Evolutionary conservation across 53 echinoderm and acorn worm species (phyloP), one percentile per base, ranked within the genome.

Genomic region (Mesocentrotus franciscanus): DNA sequence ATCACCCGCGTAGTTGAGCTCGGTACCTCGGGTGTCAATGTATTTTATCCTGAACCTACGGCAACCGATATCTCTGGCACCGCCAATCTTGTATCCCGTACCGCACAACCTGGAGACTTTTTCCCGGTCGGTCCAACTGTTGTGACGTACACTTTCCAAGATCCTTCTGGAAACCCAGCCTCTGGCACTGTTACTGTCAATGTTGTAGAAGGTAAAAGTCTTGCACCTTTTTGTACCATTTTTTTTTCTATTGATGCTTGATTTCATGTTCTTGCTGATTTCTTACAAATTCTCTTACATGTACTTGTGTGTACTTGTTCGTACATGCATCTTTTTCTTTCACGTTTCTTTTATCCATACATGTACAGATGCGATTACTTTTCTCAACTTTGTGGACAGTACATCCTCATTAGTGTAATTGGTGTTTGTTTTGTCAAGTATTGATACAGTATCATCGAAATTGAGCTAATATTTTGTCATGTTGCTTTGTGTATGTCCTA

Each of bases 61-160:
- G 98, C 97, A 8, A 96, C 94, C 9, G 97, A 97, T 93, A 92
- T 95, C 89, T 96, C 97, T 71, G 98, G 97, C 29, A 60, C 91
- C 22, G 90, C 61, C 4, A 70, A 92, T 15, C 90, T 95, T 18
- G 70, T 39, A 33, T 39, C n/a, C 8, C 89, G 95, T 36, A 94
- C 96, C 72, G 95, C 95, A 60, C 39, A 17, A 60, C 97, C 98
- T 68, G 98, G 98, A 26, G 81, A 85, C 64, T 39, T 34, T 26
- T 98, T 97, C 96, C 58, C 81, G 1, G 35, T 96, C 10, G 98
- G 98, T 10, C 71, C 66, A 56, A 97, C 97, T 4, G 64, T 95
- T 16, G 97, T 98, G 60, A 92, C 81, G 2, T 97, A 97, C 33
- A 59, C 78, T 55, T 97, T 97, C 93, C 75, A 56, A 14, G 97